A percentile compares a stretch with the other conserved stretches of the same genome.
phyloP scores from a whole-genome alignment of 2,113 vertebrate species.

The Asarcornis scutulata region DNA sequence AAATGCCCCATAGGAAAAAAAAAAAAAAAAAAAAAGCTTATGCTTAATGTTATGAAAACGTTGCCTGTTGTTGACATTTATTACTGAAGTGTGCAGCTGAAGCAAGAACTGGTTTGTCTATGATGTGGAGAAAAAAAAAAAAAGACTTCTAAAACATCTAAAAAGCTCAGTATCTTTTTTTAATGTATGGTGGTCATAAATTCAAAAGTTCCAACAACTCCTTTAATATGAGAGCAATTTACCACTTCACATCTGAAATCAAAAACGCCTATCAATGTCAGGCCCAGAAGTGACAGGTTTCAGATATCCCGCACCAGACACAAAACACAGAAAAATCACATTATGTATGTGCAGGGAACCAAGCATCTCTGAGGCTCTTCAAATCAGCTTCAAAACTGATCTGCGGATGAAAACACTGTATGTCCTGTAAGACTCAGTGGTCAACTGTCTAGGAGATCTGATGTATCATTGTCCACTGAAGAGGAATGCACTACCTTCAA shows the following conservation, averaged over 20 bases:
- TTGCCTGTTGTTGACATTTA: background rate
- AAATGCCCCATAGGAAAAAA: background rate
- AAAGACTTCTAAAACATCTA: background rate
- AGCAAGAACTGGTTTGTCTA: background rate
- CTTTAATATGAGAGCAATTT: background rate
- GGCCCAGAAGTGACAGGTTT: background rate
- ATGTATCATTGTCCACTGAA: fast-evolving
- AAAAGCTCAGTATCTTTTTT: background rate
- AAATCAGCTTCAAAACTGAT: background rate
- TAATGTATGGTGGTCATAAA: too few relatives aligned
- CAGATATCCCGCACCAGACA: background rate
- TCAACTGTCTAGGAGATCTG: background rate
- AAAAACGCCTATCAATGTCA: background rate
- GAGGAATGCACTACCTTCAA: background rate
- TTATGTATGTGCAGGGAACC: fast-evolving
- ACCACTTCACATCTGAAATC: background rate
- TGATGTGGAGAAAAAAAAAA: background rate
- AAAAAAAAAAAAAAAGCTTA: background rate
- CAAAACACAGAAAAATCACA: background rate
- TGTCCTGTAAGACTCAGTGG: background rate
- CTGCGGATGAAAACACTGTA: background rate
- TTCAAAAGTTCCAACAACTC: background rate
- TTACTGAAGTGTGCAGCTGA: background rate
- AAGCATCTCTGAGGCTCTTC: background rate
- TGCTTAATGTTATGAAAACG: background rate